Evolutionary conservation across 2,797 vertebrate species (phyloP).

Genomic region (Echeneis naucrates): DNA sequence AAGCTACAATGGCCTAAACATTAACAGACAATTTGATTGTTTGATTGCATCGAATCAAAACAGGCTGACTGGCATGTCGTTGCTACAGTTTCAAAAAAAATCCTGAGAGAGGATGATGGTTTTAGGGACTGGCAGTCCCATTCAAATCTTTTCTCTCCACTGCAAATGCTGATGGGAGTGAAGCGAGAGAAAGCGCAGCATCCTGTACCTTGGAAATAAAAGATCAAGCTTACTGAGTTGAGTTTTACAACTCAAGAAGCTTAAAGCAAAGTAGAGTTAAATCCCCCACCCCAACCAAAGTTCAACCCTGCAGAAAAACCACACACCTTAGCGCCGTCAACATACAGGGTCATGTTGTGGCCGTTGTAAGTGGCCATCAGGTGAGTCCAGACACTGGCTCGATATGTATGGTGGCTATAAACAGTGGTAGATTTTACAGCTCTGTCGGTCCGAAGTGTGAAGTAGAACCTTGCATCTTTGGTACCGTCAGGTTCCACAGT

Average conservation of each 20-base stretch:
- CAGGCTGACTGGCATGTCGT: too few relatives aligned
- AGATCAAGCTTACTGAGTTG: background rate
- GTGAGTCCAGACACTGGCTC: conserved; percentile 88
- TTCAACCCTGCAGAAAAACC: background rate
- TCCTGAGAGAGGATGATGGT: too few relatives aligned
- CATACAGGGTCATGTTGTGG: conserved; percentile 88
- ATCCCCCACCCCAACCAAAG: background rate
- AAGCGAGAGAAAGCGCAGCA: too few relatives aligned
- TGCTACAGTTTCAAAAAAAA: too few relatives aligned
- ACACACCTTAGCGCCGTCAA: conserved; percentile 89
- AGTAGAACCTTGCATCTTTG: conserved; percentile 93
- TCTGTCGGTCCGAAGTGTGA: conserved; percentile 93
- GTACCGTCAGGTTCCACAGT: conserved; percentile 81
- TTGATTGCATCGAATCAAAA: too few relatives aligned
- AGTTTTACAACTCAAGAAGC: background rate
- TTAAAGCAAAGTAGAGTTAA: background rate
- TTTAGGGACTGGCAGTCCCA: too few relatives aligned
- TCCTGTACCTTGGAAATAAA: background rate
- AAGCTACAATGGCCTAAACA: background rate
- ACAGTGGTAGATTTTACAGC: conserved; percentile 86
- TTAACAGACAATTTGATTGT: too few relatives aligned
- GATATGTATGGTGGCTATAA: conserved; percentile 86
- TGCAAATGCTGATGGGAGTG: too few relatives aligned
- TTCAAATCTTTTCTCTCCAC: too few relatives aligned
- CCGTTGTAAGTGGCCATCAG: conserved; percentile 91